Evolutionary conservation across 2,113 vertebrate species (phyloP), one percentile per base, ranked within the genome.

Genomic region (Hippocampus mohnikei): DNA sequence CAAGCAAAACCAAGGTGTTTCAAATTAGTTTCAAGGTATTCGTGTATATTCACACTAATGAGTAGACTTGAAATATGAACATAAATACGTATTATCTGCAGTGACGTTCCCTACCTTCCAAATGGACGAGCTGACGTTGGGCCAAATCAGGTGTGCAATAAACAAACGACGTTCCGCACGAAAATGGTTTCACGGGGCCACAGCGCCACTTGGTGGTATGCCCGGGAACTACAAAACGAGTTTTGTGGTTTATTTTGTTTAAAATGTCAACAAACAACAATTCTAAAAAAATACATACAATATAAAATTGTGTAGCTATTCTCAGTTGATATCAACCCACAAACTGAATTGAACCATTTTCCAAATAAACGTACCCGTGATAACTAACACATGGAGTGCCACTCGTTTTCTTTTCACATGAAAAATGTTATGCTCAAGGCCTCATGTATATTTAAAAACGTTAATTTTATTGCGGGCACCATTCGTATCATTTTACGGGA

Each of bases 141-240:
- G 27, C 58, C 16, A 33, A 60, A 5, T 29, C 58, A 33, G 58
- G 27, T 18, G 58, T 27, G 55, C 27, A 20, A 50, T 6, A 50
- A 50, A 20, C 46, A 20, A 20, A 48, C 46, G 46, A 44, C 42
- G 42, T 11, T 15, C 12, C n/a, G 27, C 11, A 25, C 2, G 5
- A 25, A 25, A 8, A 16, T 11, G 5, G 60, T 48, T 37, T 8
- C 50, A 56, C 83, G 75, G 83, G 83, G 64, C 73, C 80, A 91
- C 89, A 91, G 89, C 85, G 82, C 77, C 89, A 23, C 81, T 12
- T 8, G 27, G 86, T 83, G 89, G 88, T 33, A 8, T 18, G 10
- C n/a, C 0, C 0, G 0, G 11, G 25, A 67, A 79, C n/a, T 18
- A 8, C 72, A 21, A n/a, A n/a, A 13, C 16, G 15, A 37, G 2